These are phyloP conservation scores for Columbina picui DNA, from an alignment of 2,113 vertebrate genomes.

Conservation along the genomic window DNA sequence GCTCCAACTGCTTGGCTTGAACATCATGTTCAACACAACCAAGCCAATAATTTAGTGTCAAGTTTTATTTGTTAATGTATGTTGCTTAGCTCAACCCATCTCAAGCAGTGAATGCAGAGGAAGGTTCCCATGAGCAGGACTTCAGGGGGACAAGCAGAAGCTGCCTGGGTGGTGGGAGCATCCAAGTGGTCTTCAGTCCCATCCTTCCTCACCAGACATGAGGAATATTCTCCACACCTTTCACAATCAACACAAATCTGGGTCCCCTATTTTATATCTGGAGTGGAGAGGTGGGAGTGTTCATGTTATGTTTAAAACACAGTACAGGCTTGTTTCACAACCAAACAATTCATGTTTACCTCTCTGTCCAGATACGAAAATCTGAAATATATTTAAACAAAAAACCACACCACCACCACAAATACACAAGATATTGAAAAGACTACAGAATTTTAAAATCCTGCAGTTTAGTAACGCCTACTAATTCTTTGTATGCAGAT, in stretches of 20 bases:
- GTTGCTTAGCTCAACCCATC: background rate
- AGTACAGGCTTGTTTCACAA: background rate
- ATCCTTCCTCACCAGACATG: background rate
- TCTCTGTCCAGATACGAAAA: background rate
- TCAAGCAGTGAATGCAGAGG: accelerated
- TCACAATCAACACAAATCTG: background rate
- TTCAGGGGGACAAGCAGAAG: background rate
- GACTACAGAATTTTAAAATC: background rate
- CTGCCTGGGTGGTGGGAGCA: background rate
- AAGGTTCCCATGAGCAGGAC: background rate
- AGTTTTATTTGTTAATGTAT: accelerated
- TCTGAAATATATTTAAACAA: too few species aligned
- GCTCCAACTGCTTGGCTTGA: background rate
- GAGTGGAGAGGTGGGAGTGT: background rate
- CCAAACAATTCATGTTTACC: background rate
- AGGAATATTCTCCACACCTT: background rate
- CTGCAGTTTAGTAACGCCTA: background rate
- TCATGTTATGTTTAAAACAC: background rate
- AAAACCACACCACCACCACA: too few species aligned
- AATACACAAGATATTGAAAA: background rate
- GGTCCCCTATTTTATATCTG: background rate
- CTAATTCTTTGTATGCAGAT: background rate
- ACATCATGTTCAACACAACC: background rate
- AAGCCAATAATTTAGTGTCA: accelerated
- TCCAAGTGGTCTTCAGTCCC: background rate